phyloP scores from a whole-genome alignment of 2,113 vertebrate genomes.

The Canis aureus region DNA sequence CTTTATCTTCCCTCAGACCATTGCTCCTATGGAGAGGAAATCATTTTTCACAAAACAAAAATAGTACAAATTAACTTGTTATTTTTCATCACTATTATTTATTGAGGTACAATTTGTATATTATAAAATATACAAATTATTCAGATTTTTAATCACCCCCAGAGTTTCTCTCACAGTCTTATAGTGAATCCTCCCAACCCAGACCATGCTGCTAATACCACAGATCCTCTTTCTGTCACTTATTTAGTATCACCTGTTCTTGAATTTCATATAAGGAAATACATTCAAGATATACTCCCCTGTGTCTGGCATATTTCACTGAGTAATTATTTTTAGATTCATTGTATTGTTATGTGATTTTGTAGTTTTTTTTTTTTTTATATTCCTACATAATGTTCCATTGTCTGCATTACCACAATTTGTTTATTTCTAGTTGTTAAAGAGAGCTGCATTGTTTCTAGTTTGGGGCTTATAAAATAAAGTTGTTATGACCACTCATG shows the following conservation, averaged over 20 bases:
- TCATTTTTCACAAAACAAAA: not conserved
- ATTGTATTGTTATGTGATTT: not conserved
- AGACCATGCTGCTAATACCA: rapidly evolving
- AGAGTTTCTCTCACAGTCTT: not conserved
- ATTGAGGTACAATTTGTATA: not conserved
- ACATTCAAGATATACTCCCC: not conserved
- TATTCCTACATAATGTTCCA: not conserved
- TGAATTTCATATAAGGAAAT: not conserved
- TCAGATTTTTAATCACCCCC: not conserved
- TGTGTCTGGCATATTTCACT: not conserved
- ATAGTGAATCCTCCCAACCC: not conserved
- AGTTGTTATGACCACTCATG: not conserved
- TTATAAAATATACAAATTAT: not conserved
- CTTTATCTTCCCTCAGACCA: not conserved
- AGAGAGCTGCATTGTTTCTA: not conserved
- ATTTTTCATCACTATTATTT: not conserved
- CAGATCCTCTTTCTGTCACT: not conserved
- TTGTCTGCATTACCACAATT: not conserved
- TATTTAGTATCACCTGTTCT: not conserved
- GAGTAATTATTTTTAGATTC: not conserved
- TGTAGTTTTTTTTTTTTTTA: not conserved
- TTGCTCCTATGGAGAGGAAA: not conserved
- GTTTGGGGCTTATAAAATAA: not conserved
- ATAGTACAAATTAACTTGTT: not conserved
- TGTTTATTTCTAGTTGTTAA: not conserved